Percentiles rank a stretch among this genome's conserved stretches.
These are phyloP conservation scores for Tachyglossus aculeatus DNA, from an alignment of 2,797 vertebrate species.

Conservation along the genomic window DNA sequence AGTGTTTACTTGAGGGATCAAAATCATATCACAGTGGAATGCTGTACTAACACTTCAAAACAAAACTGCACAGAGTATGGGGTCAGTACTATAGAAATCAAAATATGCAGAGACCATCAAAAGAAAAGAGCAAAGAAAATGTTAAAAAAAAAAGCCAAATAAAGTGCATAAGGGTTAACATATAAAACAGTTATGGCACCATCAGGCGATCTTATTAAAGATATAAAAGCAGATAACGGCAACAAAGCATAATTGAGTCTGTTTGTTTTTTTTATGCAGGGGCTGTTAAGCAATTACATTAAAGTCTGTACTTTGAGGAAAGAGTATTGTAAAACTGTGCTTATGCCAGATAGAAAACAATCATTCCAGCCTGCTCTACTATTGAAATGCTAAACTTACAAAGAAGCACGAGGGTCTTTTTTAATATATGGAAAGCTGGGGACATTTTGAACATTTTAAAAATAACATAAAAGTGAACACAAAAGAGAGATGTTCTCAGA, in stretches of 20 bases:
- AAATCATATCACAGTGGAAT: not conserved
- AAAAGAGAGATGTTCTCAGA: not conserved
- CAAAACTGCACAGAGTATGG: constrained; percentile 22
- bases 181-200: constrained; percentile 13
- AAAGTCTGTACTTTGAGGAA: not conserved
- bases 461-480: constrained; percentile 1
- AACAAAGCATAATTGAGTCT: not conserved
- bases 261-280: not conserved
- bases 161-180: constrained; percentile 21
- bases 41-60: constrained; percentile 3
- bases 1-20: constrained; percentile 40
- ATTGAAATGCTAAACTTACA: not conserved
- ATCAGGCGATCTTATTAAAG: constrained; percentile 26
- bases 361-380: not conserved
- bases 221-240: constrained; percentile 1
- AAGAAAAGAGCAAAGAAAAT: constrained; percentile 32
- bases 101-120: constrained; percentile 26
- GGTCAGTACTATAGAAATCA: constrained; percentile 39
- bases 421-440: not conserved
- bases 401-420: not conserved
- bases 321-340: not conserved
- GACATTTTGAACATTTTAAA: not conserved
- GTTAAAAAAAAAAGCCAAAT: constrained; percentile 24
- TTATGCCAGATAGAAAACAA: not conserved
- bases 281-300: constrained; percentile 28